These are phyloP conservation scores for Drosophila obscura DNA, from an alignment of 1,140 invertebrate species.

Conservation along the genomic window DNA sequence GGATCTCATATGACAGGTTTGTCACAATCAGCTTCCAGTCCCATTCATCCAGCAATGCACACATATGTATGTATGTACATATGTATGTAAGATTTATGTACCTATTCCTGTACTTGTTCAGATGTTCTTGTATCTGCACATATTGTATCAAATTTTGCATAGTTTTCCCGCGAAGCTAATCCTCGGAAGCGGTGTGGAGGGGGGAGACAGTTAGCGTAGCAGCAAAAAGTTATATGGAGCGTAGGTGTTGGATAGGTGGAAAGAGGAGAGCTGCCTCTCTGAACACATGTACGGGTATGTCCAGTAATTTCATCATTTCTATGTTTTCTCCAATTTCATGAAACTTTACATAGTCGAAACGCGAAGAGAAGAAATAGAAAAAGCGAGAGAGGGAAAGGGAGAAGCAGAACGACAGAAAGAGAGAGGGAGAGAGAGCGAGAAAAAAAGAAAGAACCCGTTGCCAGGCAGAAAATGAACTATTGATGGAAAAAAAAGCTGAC, in stretches of 20 bases:
- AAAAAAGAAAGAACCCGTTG: conserved; percentile 55
- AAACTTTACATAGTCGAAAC: conserved; percentile 58
- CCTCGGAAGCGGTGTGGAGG: conserved; percentile 2
- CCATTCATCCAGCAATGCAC: not conserved
- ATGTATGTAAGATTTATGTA: too few relatives aligned
- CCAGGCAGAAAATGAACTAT: conserved; percentile 78
- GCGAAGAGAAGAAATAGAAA: conserved; percentile 31
- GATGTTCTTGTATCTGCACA: too few relatives aligned
- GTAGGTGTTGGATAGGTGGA: conserved; percentile 2
- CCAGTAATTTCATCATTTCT: conserved; percentile 80
- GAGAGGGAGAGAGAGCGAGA: conserved; percentile 6
- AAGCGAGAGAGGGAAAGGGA: conserved; percentile 14
- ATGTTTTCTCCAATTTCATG: conserved; percentile 79
- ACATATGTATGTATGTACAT: too few relatives aligned
- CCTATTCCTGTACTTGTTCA: too few relatives aligned
- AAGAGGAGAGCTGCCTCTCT: conserved; percentile 16
- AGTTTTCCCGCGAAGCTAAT: conserved; percentile 65
- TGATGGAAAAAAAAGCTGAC: conserved; percentile 75
- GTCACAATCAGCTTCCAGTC: conserved; percentile 36
- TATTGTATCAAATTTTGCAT: conserved; percentile 55
- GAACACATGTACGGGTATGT: conserved; percentile 54
- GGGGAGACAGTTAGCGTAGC: conserved; percentile 14
- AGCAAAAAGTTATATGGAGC: not conserved
- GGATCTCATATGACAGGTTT: conserved; percentile 40
- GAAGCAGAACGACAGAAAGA: conserved; percentile 7